A percentile compares a stretch with the other conserved stretches of the same genome.
phyloP scores from a whole-genome alignment of 2,113 vertebrate genomes.

The Tachycineta bicolor region DNA sequence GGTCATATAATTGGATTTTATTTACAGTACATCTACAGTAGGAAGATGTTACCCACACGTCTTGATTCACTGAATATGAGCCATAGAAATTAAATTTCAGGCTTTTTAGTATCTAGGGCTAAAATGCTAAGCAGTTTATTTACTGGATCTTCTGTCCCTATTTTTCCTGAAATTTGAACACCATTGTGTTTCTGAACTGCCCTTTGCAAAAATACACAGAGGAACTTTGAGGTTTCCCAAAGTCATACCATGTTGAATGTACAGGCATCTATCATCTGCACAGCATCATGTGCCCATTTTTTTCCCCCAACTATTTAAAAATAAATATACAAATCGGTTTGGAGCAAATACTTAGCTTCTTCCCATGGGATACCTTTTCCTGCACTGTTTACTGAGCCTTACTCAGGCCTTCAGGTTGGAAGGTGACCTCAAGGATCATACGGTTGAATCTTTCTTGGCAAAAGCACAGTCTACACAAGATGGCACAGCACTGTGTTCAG shows the following conservation, averaged over 20 bases:
- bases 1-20: background rate
- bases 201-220: background rate
- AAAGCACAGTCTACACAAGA: background rate
- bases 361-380: background rate
- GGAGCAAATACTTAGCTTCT: background rate
- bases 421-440: background rate
- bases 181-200: background rate
- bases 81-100: background rate
- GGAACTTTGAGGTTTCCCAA: background rate
- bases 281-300: background rate
- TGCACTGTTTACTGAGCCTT: background rate
- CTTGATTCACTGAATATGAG: background rate
- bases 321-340: rapidly evolving
- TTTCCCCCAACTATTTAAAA: background rate
- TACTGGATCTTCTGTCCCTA: background rate
- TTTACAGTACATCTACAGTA: background rate
- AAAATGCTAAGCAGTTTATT: background rate
- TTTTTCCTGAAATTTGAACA: background rate
- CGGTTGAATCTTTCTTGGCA: background rate
- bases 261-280: background rate
- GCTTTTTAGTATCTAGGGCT: background rate
- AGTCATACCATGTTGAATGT: background rate
- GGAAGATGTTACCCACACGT: background rate
- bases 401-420: background rate
- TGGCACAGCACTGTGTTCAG: background rate